A percentile compares a stretch with the other conserved stretches of the same genome.
Conservation (phyloP, 2,113 vertebrate species). For the Fulica atra region DNA sequence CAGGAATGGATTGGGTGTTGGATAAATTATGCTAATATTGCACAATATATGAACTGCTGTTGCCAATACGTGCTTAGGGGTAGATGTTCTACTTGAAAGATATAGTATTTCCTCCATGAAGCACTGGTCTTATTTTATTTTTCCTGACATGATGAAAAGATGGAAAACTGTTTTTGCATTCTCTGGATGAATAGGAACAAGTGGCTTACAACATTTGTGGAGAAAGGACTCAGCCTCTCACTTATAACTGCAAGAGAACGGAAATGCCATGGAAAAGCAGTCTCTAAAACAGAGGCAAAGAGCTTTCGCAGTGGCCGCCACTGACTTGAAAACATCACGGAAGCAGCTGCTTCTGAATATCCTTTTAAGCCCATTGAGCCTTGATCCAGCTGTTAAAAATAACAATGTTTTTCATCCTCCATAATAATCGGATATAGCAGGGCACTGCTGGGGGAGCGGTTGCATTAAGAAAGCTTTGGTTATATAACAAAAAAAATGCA, state of each 20-base stretch:
- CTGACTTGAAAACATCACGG: neutral
- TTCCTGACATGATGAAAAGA: neutral
- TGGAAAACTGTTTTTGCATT: neutral
- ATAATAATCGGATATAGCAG: constrained; percentile 35
- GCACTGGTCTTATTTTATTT: neutral
- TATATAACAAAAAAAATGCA: neutral
- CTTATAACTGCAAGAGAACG: neutral
- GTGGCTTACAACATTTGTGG: neutral
- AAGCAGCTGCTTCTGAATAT: constrained; percentile 40
- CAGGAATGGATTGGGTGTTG: neutral
- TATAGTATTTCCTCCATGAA: neutral
- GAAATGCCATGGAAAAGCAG: neutral
- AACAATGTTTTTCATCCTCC: constrained; percentile 44
- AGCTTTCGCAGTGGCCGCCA: neutral
- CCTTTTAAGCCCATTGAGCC: constrained; percentile 20
- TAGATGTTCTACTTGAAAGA: neutral
- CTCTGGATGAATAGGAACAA: neutral
- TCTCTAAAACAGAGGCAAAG: neutral
- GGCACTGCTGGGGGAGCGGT: neutral
- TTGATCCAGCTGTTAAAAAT: constrained; percentile 65
- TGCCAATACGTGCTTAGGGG: neutral
- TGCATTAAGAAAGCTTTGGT: neutral
- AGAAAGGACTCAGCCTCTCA: neutral
- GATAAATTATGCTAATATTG: neutral
- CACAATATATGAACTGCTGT: neutral